Base-by-base conservation (phyloP, 2,113 vertebrate genomes). In the Chamaea fasciata region DNA sequence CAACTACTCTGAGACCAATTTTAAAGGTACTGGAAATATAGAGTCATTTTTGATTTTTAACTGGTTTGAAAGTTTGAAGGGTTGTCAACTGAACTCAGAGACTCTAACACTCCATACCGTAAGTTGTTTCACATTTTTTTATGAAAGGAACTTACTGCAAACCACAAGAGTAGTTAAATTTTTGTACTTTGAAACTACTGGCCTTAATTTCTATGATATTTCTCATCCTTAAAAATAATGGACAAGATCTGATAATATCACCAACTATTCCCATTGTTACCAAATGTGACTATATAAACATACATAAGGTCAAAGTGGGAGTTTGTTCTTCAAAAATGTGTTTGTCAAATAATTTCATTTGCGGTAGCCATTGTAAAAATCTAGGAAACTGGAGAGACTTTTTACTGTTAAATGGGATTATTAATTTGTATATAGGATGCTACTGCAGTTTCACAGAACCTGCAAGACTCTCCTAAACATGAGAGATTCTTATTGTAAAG, bases 81-180 rank as follows among this genome's bases (percentile, higher is more conserved):
- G 5, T 12, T 37, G 31, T 28, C 20, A 41, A 1, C 8, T 55
- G 35, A 74, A 63, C 8, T 4, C 30, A 67, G 35, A 53, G 7
- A 47, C 18, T 69, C 18, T 75, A 83, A 35, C 10, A 52, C 2
- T 52, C 6, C 24, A 3, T 5, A 33, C 5, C 41, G 19, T 44
- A 69, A 69, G 13, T 19, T 37, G 7, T 3, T 82, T 76, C 24
- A 17, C 2, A 0, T 0, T 35, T 63, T 1, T 31, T 67, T 26
- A 22, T 27, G 3, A 47, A 67, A 67, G 5, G 0, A 1, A 42
- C 1, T 41, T 87, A 70, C 9, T 63, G 33, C 3, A 83, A 81
- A 74, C 60, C 9, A 44, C 16, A 85, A 13, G 13, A 81, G 16
- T 7, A 64, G 17, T 3, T 71, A 44, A 60, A 28, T 1, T 26